These are phyloP conservation scores for Sminthurides bifidus DNA, from an alignment of 1,140 invertebrate species.

Conservation along the genomic window DNA sequence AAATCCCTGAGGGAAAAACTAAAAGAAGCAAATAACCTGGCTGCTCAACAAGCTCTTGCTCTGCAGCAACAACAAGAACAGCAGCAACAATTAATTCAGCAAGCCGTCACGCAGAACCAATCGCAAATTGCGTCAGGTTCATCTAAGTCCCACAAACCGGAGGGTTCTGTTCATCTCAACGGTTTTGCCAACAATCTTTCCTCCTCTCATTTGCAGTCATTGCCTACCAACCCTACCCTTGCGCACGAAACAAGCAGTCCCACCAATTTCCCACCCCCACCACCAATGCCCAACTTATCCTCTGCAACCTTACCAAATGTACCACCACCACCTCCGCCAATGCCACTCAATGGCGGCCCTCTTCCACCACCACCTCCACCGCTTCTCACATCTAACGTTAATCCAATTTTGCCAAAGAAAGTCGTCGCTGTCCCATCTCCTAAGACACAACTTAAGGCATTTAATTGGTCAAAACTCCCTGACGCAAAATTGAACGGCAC, in stretches of 20 bases:
- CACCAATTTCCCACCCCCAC: conserved; percentile 38
- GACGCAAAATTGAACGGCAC: conserved; percentile 55
- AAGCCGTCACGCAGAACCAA: too few relatives aligned
- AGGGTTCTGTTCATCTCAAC: too few relatives aligned
- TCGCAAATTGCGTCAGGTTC: too few relatives aligned
- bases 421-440: conserved; percentile 67
- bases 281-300: conserved; percentile 48
- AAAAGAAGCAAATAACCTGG: conserved; percentile 3
- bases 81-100: background rate
- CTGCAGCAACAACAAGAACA: conserved; percentile 3
- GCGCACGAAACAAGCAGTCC: background rate
- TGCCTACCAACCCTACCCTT: too few relatives aligned
- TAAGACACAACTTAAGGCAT: conserved; percentile 82
- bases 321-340: conserved; percentile 29
- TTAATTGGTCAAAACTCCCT: conserved; percentile 60
- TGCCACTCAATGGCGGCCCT: conserved; percentile 23
- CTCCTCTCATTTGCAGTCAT: too few relatives aligned
- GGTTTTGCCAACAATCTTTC: too few relatives aligned
- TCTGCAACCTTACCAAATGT: too few relatives aligned
- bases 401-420: conserved; percentile 53
- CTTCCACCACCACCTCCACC: conserved; percentile 28
- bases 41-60: conserved; percentile 8
- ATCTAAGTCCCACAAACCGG: too few relatives aligned
- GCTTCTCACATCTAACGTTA: conserved; percentile 36
- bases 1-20: conserved; percentile 1